Base-by-base conservation (phyloP, 2,113 vertebrate species). In the Gavia stellata region DNA sequence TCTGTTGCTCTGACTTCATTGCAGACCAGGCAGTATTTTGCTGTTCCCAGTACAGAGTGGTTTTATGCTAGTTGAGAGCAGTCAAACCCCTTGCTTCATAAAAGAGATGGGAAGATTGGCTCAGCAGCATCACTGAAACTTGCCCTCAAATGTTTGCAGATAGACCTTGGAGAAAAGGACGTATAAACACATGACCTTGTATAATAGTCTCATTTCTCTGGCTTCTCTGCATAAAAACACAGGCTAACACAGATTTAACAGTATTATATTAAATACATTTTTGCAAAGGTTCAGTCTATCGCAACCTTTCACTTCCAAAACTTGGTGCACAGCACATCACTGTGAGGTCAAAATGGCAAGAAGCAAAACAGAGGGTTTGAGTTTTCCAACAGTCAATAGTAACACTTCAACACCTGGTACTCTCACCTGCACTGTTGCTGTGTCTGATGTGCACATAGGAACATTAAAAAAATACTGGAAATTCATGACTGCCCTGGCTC, bases 51-150 rank as follows among this genome's bases (percentile, higher is more conserved):
- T 21, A 44, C 29, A 85, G 83, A 81, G 7, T 56, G 8, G 53
- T 90, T 96, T 96, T 93, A 85, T 38, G 19, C 24, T 88, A 80
- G 73, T 77, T 85, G 40, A 77, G 81, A 93, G 66, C 28, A 91
- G 66, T 65, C 81, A 96, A 88, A 80, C 45, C 81, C 58, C 71
- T 96, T 70, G 58, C 53, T 91, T 97, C 74, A 58, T 93, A 90
- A 94, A 95, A 93, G 52, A 72, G 58, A 89, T 71, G 25, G 36
- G 34, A 91, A 84, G 66, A 79, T 36, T 72, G 36, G 44, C 81
- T 93, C 52, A 55, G 49, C 66, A 94, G 36, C 49, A 73, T 44
- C 63, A 80, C 91, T 96, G 94, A 90, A 91, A 87, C 44, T 91
- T 93, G 90, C 78, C 90, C 84, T 92, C 70, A 85, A 90, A 93